Conservation (phyloP, 2,797 vertebrate species). For the Chelon auratus region DNA sequence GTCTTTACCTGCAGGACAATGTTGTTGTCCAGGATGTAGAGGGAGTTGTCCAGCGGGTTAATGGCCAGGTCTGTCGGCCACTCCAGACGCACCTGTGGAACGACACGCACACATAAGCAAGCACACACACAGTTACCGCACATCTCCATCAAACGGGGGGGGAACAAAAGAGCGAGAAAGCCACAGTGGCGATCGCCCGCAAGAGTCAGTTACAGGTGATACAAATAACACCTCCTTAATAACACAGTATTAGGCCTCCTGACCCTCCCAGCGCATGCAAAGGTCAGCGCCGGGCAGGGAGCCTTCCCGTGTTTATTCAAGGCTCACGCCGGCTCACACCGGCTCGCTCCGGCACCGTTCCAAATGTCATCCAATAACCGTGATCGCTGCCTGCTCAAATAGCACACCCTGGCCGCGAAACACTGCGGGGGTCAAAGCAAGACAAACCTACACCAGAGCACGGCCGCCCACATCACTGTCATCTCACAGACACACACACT, state of each 20-base stretch:
- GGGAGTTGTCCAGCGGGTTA: slow-evolving; percentile 95
- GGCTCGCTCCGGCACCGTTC: slow-evolving; percentile 63
- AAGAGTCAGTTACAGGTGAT: slow-evolving; percentile 64
- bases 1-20: slow-evolving; percentile 88
- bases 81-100: slow-evolving; percentile 91
- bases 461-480: slow-evolving; percentile 44
- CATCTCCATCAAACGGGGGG: slow-evolving; percentile 17
- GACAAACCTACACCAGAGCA: slow-evolving; percentile 49
- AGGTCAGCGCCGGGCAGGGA: slow-evolving; percentile 77
- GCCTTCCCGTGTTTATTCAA: slow-evolving; percentile 79
- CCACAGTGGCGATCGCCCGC: slow-evolving; percentile 15
- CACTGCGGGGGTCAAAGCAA: slow-evolving; percentile 68
- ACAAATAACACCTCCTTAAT: slow-evolving; percentile 77
- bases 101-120: slow-evolving; percentile 19
- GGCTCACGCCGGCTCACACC: slow-evolving; percentile 61
- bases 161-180: slow-evolving; percentile 36
- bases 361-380: slow-evolving; percentile 85
- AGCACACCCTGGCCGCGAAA: slow-evolving; percentile 61
- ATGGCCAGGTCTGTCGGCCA: slow-evolving; percentile 97
- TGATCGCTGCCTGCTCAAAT: slow-evolving; percentile 76
- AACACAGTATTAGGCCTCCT: slow-evolving; percentile 75
- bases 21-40: slow-evolving; percentile 98
- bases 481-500: slow-evolving; percentile 45
- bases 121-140: slow-evolving; percentile 1
- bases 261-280: slow-evolving; percentile 76